Base-by-base conservation (phyloP, 2,888 invertebrate species). In the Campopleginae sp. region DNA sequence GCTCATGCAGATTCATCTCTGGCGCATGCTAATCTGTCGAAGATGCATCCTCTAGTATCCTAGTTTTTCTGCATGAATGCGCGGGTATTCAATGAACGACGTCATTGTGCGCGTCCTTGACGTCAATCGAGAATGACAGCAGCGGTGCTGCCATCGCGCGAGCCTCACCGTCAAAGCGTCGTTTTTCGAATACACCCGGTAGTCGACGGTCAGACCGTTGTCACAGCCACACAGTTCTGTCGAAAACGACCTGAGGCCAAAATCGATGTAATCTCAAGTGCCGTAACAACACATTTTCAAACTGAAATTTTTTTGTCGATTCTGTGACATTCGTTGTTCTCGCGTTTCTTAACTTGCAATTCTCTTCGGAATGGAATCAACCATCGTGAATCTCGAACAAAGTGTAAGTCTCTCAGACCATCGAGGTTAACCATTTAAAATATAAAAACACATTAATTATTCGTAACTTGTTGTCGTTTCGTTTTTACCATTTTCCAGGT, bases 401-500 rank as follows among this genome's bases (percentile, higher is more conserved):
- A 93, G 92, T 66, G 93, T 93, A 86, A 90, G 92, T 90, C 27
- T 74, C 44, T 31, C 19, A 17, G 1, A n/a, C 6, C n/a, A 68
- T 38, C 58, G 80, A 61, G 83, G 71, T 84, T 84, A 84, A 68
- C 66, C 58, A 12, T 14, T 58, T 1, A 58, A 27, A 1, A 5
- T 10, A 38, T 14, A 58, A 14, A 58, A 27, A 58, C 14, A 27
- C 3, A 14, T 58, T 27, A 27, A 58, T 58, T 58, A 58, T 58
- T 58, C 27, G 14, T 58, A 27, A 27, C 27, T 61, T 51, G 27
- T 65, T 17, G 65, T 19, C 23, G 71, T 77, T 65, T 76, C 76
- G 79, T 54, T 51, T 48, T 31, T 31, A 51, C 31, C 1, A 48
- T 51, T 58, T 70, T 66, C 4, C 87, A 97, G 97, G 97, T 97